Evolutionary conservation across 64 coral and sea anemone species (phyloP).

Genomic region (Dendronephthya gigantea): DNA sequence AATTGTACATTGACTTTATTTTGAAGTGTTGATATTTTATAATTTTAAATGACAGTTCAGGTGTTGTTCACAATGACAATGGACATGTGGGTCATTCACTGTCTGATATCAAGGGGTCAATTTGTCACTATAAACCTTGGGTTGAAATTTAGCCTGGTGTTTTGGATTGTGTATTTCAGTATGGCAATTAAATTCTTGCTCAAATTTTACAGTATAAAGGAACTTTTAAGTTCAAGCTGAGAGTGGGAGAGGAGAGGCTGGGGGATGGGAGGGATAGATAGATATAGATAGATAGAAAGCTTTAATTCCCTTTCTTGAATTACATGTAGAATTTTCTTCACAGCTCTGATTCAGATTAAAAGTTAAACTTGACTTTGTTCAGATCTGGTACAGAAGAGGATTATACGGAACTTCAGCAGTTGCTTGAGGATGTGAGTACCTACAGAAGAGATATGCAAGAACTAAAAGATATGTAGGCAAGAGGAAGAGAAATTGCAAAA

Average conservation of each 20-base stretch:
- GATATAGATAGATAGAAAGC: too few relatives aligned
- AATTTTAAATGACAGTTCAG: background rate
- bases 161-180: too few relatives aligned
- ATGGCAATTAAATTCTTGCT: too few relatives aligned
- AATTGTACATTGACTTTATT: background rate
- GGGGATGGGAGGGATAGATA: too few relatives aligned
- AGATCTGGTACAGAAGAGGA: slow-evolving; percentile 13
- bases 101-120: slow-evolving; percentile 2
- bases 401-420: slow-evolving; percentile 14
- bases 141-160: background rate
- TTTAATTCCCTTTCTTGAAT: too few relatives aligned
- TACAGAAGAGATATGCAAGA: background rate
- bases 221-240: too few relatives aligned
- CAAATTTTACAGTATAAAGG: background rate
- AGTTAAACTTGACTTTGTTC: slow-evolving; percentile 12
- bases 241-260: too few relatives aligned
- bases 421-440: slow-evolving; percentile 6
- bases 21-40: slow-evolving; percentile 11
- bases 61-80: background rate
- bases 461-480: slow-evolving; percentile 14
- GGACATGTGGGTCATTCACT: background rate
- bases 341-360: background rate
- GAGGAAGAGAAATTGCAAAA: background rate
- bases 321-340: too few relatives aligned
- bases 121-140: background rate